Evolutionary conservation across 2,797 vertebrate species (phyloP), one percentile per base, ranked within the genome.

Genomic region (Eremophila alpestris): DNA sequence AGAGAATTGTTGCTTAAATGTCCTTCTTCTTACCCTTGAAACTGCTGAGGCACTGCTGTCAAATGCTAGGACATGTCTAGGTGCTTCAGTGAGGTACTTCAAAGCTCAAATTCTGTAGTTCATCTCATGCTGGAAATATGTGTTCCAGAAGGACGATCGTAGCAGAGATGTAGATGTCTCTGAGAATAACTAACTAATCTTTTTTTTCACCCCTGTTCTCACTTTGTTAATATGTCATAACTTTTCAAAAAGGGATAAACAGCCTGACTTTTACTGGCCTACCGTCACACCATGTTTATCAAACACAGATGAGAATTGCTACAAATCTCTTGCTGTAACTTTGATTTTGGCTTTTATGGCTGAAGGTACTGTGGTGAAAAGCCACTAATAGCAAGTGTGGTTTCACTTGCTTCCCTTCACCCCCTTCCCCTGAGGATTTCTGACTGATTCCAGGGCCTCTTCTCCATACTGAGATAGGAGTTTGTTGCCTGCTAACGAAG

Each of bases 171-270:
- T 67, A n/a, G 56, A 29, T 71, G 16, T 88, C 59, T 82, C 38
- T 56, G 54, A 60, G 38, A 83, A 54, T 70, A 90, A 75, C 46
- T 75, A 78, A 77, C 13, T 81, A 80, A 40, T 54, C 13, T 48
- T 10, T 38, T 46, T n/a, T 59, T 59, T 26, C 7, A 5, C 7
- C 5, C 4, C 24, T 13, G 6, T 89, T 90, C 74, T 75, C 62
- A 73, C 59, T 83, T 90, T 60, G 49, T 93, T 95, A 80, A 34
- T 77, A 40, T 68, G 71, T 89, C 68, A 58, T 80, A 94, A 89
- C 82, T 94, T 93, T 82, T 82, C 2, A 0, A 63, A 92, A 93
- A 52, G 23, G n/a, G 51, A 90, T 93, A 91, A 96, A 94, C 81
- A 92, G 7, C 45, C 45, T 87, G 83, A 94, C 71, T 89, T 96